phyloP scores from a whole-genome alignment of 1,140 invertebrate genomes.

The Argopecten irradians region DNA sequence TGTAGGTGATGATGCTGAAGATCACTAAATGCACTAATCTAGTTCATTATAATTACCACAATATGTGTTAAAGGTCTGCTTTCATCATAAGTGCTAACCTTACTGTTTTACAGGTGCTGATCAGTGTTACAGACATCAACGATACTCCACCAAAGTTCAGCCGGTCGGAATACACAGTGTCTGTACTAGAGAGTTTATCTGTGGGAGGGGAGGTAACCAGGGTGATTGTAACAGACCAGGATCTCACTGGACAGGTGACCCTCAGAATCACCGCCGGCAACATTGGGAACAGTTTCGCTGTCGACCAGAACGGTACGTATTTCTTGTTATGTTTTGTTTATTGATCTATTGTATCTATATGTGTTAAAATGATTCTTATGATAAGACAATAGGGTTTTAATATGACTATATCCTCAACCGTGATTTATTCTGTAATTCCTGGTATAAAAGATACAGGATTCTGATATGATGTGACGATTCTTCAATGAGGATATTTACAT shows the following conservation, averaged over 20 bases:
- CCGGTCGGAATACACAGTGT: constrained; percentile 59
- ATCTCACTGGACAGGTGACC: constrained; percentile 51
- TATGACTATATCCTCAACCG: too few species aligned
- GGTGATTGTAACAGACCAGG: constrained; percentile 60
- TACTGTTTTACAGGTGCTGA: constrained; percentile 77
- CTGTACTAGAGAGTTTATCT: constrained; percentile 56
- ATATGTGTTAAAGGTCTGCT: too few species aligned
- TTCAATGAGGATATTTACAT: too few species aligned
- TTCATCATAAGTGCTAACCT: neutral
- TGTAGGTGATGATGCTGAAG: neutral
- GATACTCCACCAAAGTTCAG: constrained; percentile 73
- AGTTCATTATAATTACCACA: too few species aligned
- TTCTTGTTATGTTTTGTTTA: neutral
- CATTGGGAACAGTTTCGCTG: constrained; percentile 53
- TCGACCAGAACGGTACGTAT: constrained; percentile 58
- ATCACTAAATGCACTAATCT: too few species aligned
- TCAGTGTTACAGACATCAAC: constrained; percentile 69
- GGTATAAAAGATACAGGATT: too few species aligned
- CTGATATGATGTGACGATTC: too few species aligned
- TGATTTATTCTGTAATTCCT: too few species aligned
- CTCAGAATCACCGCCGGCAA: constrained; percentile 52
- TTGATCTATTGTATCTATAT: neutral
- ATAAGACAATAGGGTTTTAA: neutral
- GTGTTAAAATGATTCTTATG: neutral
- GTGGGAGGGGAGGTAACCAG: constrained; percentile 45